Evolutionary conservation across 2,113 vertebrate genomes (phyloP).

Genomic region (Xenopus borealis): DNA sequence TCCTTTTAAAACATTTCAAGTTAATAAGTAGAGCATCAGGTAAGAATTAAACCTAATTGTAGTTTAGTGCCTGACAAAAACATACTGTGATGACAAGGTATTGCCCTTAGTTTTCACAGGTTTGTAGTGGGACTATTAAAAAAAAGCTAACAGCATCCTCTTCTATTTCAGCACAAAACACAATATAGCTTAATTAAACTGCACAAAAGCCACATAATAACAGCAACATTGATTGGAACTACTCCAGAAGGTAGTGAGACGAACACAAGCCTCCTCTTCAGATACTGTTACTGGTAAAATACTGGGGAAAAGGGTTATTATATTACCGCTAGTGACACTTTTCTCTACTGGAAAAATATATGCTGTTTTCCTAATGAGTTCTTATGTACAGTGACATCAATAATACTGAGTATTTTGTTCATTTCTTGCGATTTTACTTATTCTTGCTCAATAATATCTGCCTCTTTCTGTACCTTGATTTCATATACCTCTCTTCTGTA

Average conservation of each 20-base stretch:
- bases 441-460: not conserved
- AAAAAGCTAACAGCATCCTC: slow-evolving; percentile 42
- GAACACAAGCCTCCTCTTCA: slow-evolving; percentile 9
- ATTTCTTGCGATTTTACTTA: not conserved
- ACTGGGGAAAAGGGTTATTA: slow-evolving; percentile 23
- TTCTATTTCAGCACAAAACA: slow-evolving; percentile 42
- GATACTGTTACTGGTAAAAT: slow-evolving; percentile 21
- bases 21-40: slow-evolving; percentile 68
- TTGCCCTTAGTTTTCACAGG: slow-evolving; percentile 47
- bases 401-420: not conserved
- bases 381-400: slow-evolving; percentile 5
- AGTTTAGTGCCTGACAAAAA: slow-evolving; percentile 43
- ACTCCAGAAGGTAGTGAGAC: slow-evolving; percentile 18
- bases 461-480: too few species aligned
- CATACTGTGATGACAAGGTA: slow-evolving; percentile 16
- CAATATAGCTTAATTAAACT: slow-evolving; percentile 43
- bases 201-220: slow-evolving; percentile 42
- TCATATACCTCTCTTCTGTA: too few species aligned
- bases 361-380: slow-evolving; percentile 19
- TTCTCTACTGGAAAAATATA: slow-evolving; percentile 13
- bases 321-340: slow-evolving; percentile 26
- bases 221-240: slow-evolving; percentile 41
- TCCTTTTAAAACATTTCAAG: slow-evolving; percentile 56
- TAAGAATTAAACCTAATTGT: slow-evolving; percentile 61
- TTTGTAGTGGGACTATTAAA: slow-evolving; percentile 44